Percentiles rank a stretch among this genome's conserved stretches.
Evolutionary conservation across 2,888 invertebrate species (phyloP).

Genomic region (Andrena bucephala): DNA sequence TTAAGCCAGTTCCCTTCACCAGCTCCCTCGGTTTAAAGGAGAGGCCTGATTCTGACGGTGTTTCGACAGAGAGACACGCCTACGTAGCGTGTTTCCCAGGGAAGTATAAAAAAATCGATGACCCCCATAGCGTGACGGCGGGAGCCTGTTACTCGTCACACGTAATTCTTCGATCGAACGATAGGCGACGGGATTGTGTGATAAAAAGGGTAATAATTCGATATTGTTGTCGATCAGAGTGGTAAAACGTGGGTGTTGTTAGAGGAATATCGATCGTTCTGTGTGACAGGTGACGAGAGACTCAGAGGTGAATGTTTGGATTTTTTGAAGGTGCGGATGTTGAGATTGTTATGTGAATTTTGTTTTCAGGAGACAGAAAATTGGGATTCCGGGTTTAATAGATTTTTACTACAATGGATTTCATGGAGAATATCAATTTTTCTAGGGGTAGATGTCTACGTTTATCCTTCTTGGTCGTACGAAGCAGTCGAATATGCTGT

Average conservation of each 20-base stretch:
- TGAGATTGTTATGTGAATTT: too few species aligned
- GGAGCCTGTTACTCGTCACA: slow-evolving; percentile 4
- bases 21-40: slow-evolving; percentile 2
- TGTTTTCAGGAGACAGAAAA: too few species aligned
- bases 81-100: slow-evolving; percentile 22
- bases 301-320: too few species aligned
- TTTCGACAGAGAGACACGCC: slow-evolving; percentile 7
- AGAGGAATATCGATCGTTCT: background rate
- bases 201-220: slow-evolving; percentile 4
- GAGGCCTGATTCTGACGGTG: slow-evolving; percentile 27
- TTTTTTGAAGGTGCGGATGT: too few species aligned
- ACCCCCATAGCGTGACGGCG: slow-evolving; percentile 30
- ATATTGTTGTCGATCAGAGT: background rate
- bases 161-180: background rate
- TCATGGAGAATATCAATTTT: too few species aligned
- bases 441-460: too few species aligned
- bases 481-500: too few species aligned
- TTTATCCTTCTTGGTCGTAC: too few species aligned
- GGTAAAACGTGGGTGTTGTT: background rate
- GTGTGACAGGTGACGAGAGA: too few species aligned
- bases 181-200: background rate
- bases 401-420: too few species aligned
- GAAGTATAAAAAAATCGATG: slow-evolving; percentile 54
- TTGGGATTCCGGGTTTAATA: too few species aligned
- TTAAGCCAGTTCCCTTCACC: slow-evolving; percentile 43